Evolutionary conservation across 1,140 invertebrate species (phyloP).

Genomic region (Sitobion miscanthi): DNA sequence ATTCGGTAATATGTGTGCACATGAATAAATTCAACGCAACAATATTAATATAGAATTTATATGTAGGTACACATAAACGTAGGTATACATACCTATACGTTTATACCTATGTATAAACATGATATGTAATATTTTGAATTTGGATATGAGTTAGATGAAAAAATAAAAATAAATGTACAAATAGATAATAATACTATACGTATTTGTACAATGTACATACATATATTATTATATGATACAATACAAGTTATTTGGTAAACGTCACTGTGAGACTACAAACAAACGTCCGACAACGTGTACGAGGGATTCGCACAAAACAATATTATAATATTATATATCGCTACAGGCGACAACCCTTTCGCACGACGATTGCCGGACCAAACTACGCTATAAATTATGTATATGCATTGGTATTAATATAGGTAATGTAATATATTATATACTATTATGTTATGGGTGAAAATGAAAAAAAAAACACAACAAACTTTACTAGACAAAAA

Average conservation of each 20-base stretch:
- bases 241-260: conserved; percentile 28
- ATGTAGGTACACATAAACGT: neutral
- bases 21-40: neutral
- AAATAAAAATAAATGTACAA: neutral
- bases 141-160: neutral
- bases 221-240: conserved; percentile 4
- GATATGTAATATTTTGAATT: neutral
- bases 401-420: neutral
- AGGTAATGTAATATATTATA: conserved; percentile 22
- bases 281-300: neutral
- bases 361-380: neutral
- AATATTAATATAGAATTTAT: neutral
- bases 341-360: neutral
- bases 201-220: neutral
- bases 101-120: neutral
- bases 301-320: neutral
- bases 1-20: neutral
- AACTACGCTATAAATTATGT: neutral
- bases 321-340: neutral
- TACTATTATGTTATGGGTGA: conserved; percentile 20
- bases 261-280: conserved; percentile 18
- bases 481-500: conserved; percentile 10
- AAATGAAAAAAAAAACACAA: conserved; percentile 5
- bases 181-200: neutral
- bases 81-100: neutral